A percentile compares a stretch with the other conserved stretches of the same genome.
Evolutionary conservation across 2,797 vertebrate species (phyloP).

Genomic region (Spatula clypeata): DNA sequence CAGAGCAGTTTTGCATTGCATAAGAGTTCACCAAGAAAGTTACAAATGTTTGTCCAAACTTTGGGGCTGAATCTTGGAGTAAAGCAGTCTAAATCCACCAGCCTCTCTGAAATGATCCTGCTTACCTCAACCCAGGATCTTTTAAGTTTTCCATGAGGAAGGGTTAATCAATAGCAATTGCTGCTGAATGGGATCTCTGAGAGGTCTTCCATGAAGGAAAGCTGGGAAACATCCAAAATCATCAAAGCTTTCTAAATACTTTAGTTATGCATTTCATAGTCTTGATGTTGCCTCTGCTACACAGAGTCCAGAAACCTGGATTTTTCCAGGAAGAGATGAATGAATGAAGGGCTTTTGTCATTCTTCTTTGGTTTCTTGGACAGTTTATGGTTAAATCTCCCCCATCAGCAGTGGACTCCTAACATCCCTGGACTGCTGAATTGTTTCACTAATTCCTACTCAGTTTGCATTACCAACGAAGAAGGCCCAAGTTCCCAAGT

Average conservation of each 20-base stretch:
- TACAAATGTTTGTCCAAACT: not conserved
- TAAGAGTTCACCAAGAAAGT: not conserved
- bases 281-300: not conserved
- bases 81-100: not conserved
- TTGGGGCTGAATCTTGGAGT: not conserved
- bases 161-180: rapidly evolving
- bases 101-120: rapidly evolving
- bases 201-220: not conserved
- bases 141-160: not conserved
- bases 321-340: not conserved
- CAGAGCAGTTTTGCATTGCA: not conserved
- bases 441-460: not conserved
- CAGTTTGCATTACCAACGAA: not conserved
- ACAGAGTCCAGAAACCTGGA: not conserved
- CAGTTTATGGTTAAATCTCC: not conserved
- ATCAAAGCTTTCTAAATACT: not conserved
- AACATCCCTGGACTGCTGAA: not conserved
- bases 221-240: not conserved
- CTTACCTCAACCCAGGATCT: not conserved
- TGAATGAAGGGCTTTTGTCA: not conserved
- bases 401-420: not conserved
- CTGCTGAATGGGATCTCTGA: not conserved
- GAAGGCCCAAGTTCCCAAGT: not conserved
- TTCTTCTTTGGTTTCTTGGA: not conserved
- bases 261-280: not conserved